A percentile compares a stretch with the other conserved stretches of the same genome.
phyloP scores from a whole-genome alignment of 2,888 invertebrate genomes.

The Protula sp. region DNA sequence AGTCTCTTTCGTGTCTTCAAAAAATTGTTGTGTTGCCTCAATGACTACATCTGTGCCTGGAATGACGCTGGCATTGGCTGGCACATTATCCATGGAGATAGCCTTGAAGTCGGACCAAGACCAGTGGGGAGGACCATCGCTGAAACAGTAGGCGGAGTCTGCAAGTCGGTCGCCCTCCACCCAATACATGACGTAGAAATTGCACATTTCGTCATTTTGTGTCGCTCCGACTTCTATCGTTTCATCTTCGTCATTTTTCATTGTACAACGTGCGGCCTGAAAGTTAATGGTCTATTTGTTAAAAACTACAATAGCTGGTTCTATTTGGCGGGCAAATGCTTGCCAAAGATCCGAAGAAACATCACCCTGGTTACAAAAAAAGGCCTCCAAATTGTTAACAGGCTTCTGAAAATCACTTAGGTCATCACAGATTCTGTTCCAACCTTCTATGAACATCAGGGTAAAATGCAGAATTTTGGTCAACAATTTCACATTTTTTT shows the following conservation, averaged over 20 bases:
- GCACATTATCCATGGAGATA: slow-evolving; percentile 11
- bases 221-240: slow-evolving; percentile 67
- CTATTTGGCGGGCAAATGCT: too few species aligned
- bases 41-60: slow-evolving; percentile 13
- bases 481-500: too few species aligned
- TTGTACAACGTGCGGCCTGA: slow-evolving; percentile 84
- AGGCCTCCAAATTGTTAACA: too few species aligned
- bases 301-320: too few species aligned
- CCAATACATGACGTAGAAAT: slow-evolving; percentile 53
- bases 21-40: too few species aligned
- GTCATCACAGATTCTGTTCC: too few species aligned
- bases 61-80: slow-evolving; percentile 19
- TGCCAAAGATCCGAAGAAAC: too few species aligned
- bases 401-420: too few species aligned
- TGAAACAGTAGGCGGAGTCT: slow-evolving; percentile 33
- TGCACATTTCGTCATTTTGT: slow-evolving; percentile 51
- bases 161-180: slow-evolving; percentile 34
- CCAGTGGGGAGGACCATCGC: slow-evolving; percentile 76
- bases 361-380: too few species aligned
- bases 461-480: too few species aligned
- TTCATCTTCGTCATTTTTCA: slow-evolving; percentile 68
- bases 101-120: slow-evolving; percentile 62
- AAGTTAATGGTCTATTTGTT: slow-evolving; percentile 17
- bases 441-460: too few species aligned
- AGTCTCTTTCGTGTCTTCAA: too few species aligned